Evolutionary conservation across 2,888 invertebrate species (phyloP).

Genomic region (Aricia artaxerxes): DNA sequence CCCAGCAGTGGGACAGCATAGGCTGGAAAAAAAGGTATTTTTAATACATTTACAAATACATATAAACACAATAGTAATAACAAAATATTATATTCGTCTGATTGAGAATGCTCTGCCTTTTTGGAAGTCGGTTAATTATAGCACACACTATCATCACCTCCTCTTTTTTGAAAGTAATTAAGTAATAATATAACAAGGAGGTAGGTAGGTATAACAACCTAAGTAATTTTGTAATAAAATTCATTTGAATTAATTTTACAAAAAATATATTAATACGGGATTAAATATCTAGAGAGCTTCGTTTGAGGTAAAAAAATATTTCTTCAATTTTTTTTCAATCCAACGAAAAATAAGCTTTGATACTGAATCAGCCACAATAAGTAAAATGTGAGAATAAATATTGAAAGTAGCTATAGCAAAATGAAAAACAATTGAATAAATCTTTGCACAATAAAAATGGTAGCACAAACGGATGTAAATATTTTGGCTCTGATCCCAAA

Average conservation of each 20-base stretch:
- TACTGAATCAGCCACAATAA: background rate
- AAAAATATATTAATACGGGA: background rate
- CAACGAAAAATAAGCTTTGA: background rate
- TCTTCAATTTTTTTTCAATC: background rate
- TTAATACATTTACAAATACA: no score
- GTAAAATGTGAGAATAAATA: background rate
- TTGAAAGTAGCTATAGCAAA: background rate
- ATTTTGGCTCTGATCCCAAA: conserved; percentile 1
- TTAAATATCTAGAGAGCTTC: background rate
- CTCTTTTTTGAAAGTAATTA: no score
- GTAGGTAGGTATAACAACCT: no score
- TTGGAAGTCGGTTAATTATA: no score
- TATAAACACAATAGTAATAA: no score
- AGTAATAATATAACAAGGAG: no score
- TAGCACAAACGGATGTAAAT: background rate
- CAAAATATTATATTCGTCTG: no score
- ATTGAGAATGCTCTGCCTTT: no score
- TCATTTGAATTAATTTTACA: background rate
- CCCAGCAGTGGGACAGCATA: no score
- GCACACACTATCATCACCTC: no score
- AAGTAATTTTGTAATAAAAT: no score
- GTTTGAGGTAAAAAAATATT: background rate
- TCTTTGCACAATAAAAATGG: background rate
- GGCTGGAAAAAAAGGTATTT: no score
- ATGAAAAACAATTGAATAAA: background rate